Evolutionary conservation across 2,888 invertebrate genomes (phyloP), one percentile per base, ranked within the genome.

Genomic region (Dynastes tityus): DNA sequence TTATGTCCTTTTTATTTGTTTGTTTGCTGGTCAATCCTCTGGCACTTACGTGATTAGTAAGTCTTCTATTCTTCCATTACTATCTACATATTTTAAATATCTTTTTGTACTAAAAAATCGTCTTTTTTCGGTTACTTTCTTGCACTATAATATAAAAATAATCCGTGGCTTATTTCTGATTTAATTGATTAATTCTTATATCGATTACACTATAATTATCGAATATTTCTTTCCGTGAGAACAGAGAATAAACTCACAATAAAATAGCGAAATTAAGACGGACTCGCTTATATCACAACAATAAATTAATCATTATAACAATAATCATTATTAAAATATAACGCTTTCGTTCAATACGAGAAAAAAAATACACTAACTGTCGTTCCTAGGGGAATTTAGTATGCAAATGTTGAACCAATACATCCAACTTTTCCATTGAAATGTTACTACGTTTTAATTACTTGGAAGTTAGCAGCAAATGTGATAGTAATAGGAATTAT

Each of bases 281-380:
- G n/a, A 49, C 61, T 40, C 45, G 55, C 32, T 27, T 49, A 49
- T 76, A 76, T 76, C 76, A 76, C 76, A 76, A 65, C 51, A 65
- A 76, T 76, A 65, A 76, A 53, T 75, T 76, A 76, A 64, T 64
- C 9, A 63, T 51, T 9, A 9, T 9, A 37, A 37, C 11, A 51
- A 13, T 51, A 51, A 51, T 9, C n/a, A n/a, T 53, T n/a, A 64
- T 32, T 64, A 64, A 27, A 76, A 65, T 63, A 68, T 49, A 76
- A 51, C 55, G 70, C 70, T 58, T 64, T 71, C 71, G 55, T 32
- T 58, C 4, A 16, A 53, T 16, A 5, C n/a, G 2, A 16, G 4
- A 53, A 16, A 53, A 16, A 49, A 49, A 9, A 5, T 49, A 49
- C 51, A 51, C n/a, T 53, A 53, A 5, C 5, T 16, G n/a, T 4